Evolutionary conservation across 2,888 invertebrate genomes (phyloP), one percentile per base, ranked within the genome.

Genomic region (Agriopis marginaria): DNA sequence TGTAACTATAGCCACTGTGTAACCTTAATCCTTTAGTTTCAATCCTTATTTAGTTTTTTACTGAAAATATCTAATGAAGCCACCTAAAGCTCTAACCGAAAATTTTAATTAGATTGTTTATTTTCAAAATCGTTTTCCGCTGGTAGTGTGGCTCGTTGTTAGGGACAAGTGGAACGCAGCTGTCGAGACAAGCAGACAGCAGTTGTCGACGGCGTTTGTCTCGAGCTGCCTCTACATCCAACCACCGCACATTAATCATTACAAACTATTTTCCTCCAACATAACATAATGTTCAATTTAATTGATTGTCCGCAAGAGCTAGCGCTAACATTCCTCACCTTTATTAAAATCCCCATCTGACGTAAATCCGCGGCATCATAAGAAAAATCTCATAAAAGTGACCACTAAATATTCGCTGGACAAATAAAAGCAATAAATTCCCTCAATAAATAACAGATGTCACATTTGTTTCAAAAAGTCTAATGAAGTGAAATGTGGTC

Each of bases 131-230:
- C 44, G 47, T 50, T 62, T 39, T 49, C 63, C 63, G 78, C 74
- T 75, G 75, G 74, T 71, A 77, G 73, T 79, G 61, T 59, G 79
- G 71, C 75, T 74, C 55, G 64, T 58, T 73, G 76, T 74, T 70
- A 70, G 62, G 67, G 82, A 80, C 90, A 89, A 92, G 87, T 90
- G 84, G 89, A 87, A 79, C 91, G 88, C 93, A 94, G 93, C 93
- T 94, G 93, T 89, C 89, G 85, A 75, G 90, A 91, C 90, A 84
- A 85, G 88, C 87, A 92, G 93, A 93, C 93, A 92, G 90, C 93
- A 93, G 92, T 92, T 92, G 93, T 89, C 88, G 83, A 77, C 88
- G 86, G 85, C 87, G 89, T 90, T 90, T 87, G 90, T 89, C 86
- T 88, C 83, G 81, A 69, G 77, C 71, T 79, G 86, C 85, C 86